Conservation (phyloP, 2,113 vertebrate species). For the Bostrychus sinensis region DNA sequence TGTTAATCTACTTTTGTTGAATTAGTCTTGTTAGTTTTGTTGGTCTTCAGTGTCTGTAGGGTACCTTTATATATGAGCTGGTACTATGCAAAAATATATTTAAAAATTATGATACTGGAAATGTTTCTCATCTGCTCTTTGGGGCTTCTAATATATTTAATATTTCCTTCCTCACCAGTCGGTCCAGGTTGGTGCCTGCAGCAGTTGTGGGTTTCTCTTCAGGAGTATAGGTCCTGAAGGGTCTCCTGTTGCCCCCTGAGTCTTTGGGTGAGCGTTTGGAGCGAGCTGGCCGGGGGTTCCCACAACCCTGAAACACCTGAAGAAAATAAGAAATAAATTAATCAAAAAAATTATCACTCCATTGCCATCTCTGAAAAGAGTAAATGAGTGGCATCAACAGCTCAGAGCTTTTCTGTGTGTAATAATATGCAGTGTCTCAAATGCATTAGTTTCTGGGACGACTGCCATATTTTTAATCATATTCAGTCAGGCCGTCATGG, state of each 20-base stretch:
- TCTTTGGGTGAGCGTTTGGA: constrained; percentile 81
- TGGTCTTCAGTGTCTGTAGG: no score
- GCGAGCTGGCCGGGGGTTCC: constrained; percentile 78
- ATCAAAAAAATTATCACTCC: not conserved
- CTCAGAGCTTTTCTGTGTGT: constrained; percentile 19
- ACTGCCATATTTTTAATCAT: constrained; percentile 47
- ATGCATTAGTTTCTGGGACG: constrained; percentile 43
- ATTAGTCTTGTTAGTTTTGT: no score
- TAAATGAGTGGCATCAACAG: not conserved
- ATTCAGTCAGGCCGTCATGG: constrained; percentile 2
- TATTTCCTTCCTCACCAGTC: constrained; percentile 77
- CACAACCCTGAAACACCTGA: constrained; percentile 88
- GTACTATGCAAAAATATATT: no score
- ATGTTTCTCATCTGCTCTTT: no score
- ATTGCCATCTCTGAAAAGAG: not conserved
- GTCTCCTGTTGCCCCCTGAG: constrained; percentile 69
- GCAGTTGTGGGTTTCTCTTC: constrained; percentile 87
- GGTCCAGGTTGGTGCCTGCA: constrained; percentile 85
- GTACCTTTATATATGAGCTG: no score
- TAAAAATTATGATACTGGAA: no score
- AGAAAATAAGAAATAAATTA: not conserved
- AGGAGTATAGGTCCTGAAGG: constrained; percentile 77
- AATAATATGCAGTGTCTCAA: constrained; percentile 46
- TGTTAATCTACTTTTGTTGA: no score
- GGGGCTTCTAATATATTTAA: not conserved